Evolutionary conservation across 2,888 invertebrate species (phyloP).

Genomic region (Shargacucullia verbasci): DNA sequence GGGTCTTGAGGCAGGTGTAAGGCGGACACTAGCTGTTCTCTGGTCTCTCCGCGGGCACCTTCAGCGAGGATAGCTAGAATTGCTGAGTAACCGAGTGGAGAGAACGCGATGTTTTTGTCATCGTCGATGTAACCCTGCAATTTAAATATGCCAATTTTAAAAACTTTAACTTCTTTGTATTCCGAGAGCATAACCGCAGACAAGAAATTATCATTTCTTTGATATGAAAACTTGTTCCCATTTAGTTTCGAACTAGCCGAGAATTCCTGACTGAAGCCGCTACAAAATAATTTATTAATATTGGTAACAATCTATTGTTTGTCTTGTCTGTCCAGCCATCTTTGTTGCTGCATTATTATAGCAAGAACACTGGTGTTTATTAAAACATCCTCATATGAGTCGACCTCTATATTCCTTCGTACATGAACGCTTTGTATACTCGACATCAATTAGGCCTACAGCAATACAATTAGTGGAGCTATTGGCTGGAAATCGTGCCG

Average conservation of each 20-base stretch:
- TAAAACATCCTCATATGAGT: conserved; percentile 26
- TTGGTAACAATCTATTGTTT: conserved; percentile 13
- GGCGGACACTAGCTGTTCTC: conserved; percentile 87
- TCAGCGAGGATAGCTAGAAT: conserved; percentile 91
- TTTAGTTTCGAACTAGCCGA: no score
- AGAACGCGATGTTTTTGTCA: conserved; percentile 89
- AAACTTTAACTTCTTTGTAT: no score
- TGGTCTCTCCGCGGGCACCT: conserved; percentile 90
- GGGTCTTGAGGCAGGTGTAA: conserved; percentile 88
- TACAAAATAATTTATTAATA: conserved; percentile 3
- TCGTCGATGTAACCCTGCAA: conserved; percentile 87
- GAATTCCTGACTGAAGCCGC: neutral
- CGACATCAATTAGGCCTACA: conserved; percentile 33
- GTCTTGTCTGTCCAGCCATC: conserved; percentile 22
- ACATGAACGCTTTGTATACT: conserved; percentile 14
- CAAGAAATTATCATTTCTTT: no score
- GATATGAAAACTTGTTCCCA: no score
- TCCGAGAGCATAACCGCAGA: no score
- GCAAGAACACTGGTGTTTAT: conserved; percentile 18
- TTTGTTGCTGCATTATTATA: conserved; percentile 20
- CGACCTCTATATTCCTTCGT: conserved; percentile 34
- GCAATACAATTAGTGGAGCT: conserved; percentile 39
- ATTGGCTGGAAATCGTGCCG: conserved; percentile 31
- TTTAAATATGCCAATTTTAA: neutral
- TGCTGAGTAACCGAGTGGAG: conserved; percentile 90